phyloP scores from a whole-genome alignment of 2,797 vertebrate genomes.

The Chromis chromis region DNA sequence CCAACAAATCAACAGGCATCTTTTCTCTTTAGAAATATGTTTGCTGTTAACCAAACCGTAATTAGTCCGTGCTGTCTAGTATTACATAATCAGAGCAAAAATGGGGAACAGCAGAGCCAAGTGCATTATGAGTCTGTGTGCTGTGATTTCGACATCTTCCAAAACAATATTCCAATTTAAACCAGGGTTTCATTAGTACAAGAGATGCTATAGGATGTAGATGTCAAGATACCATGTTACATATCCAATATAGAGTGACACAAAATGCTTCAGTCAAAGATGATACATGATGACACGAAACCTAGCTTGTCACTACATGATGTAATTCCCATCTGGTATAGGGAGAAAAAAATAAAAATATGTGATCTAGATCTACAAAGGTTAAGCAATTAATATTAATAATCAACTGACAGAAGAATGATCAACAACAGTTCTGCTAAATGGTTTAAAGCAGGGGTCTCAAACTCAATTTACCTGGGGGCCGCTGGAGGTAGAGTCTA shows the following conservation, averaged over 20 bases:
- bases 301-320: not conserved
- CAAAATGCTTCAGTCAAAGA: not conserved
- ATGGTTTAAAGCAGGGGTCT: too few species aligned
- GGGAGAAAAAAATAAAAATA: not conserved
- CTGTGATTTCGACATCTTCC: too few species aligned
- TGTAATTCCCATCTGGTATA: not conserved
- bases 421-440: not conserved
- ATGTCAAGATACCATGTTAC: conserved; percentile 3
- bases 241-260: not conserved
- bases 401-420: not conserved
- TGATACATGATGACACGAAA: not conserved
- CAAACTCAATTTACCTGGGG: too few species aligned
- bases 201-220: conserved; percentile 3
- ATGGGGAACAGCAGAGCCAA: conserved; percentile 12
- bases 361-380: not conserved
- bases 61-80: conserved; percentile 16
- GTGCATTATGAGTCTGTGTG: too few species aligned
- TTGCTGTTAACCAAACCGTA: conserved; percentile 21
- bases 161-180: conserved; percentile 30
- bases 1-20: conserved; percentile 17
- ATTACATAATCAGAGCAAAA: conserved; percentile 34
- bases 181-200: conserved; percentile 3
- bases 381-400: not conserved
- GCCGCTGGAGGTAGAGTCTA: too few species aligned
- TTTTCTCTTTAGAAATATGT: conserved; percentile 13